phyloP scores from a whole-genome alignment of 2,888 invertebrate genomes.

The Aelia acuminata region DNA sequence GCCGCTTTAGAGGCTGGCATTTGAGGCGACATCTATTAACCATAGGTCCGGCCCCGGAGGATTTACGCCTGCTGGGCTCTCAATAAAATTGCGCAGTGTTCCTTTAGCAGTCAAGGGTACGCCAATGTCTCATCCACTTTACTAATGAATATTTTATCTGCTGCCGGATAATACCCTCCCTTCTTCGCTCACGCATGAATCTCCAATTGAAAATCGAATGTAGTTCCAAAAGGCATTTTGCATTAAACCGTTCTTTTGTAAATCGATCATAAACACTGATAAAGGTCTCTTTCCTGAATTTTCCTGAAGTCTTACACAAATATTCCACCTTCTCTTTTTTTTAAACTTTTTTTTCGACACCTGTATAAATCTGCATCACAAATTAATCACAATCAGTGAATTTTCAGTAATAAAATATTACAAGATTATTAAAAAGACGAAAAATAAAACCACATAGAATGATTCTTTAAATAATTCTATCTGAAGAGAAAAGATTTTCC shows the following conservation, averaged over 20 bases:
- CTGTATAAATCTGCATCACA: too few relatives aligned
- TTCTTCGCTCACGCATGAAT: not conserved
- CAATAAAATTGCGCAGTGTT: not conserved
- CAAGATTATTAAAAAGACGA: too few relatives aligned
- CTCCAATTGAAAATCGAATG: not conserved
- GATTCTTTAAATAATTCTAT: too few relatives aligned
- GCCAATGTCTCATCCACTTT: not conserved
- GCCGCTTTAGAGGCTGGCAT: slow-evolving; percentile 46
- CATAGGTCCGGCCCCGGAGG: not conserved
- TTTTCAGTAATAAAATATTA: too few relatives aligned
- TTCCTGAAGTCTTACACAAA: too few relatives aligned
- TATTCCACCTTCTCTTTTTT: too few relatives aligned
- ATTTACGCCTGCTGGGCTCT: slow-evolving; percentile 19
- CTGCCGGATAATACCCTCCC: not conserved
- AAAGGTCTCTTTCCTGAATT: too few relatives aligned
- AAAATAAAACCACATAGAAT: too few relatives aligned
- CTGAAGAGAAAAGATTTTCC: too few relatives aligned
- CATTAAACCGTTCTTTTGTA: not conserved
- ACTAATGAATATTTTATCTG: not conserved
- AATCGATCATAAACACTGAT: not conserved
- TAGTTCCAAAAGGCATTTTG: not conserved
- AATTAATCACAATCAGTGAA: too few relatives aligned
- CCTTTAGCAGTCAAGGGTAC: not conserved
- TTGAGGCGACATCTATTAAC: slow-evolving; percentile 44
- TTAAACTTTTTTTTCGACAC: too few relatives aligned